Evolutionary conservation across 2,797 vertebrate species (phyloP).

Genomic region (Propithecus deckenii): DNA sequence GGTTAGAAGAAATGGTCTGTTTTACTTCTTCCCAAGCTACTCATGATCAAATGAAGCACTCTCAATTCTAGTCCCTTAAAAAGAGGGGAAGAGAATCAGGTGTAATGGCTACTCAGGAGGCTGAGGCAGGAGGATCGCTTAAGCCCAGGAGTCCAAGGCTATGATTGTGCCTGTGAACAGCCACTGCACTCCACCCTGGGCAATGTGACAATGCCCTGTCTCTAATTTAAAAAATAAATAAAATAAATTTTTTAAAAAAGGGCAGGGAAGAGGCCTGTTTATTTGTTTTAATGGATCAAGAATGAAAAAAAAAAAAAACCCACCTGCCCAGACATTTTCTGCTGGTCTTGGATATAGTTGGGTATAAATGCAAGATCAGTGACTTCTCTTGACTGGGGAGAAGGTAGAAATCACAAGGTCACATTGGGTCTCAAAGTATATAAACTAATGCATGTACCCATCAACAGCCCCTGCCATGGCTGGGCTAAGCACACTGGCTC

Average conservation of each 20-base stretch:
- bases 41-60: neutral
- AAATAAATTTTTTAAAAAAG: too few species aligned
- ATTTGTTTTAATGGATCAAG: neutral
- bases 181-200: too few species aligned
- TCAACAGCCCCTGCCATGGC: neutral
- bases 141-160: too few species aligned
- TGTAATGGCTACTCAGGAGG: too few species aligned
- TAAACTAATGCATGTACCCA: neutral
- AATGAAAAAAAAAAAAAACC: neutral
- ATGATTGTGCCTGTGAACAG: too few species aligned
- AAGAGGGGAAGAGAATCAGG: neutral
- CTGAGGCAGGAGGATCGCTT: too few species aligned
- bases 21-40: neutral
- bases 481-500: neutral
- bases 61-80: neutral
- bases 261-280: neutral
- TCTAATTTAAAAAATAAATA: too few species aligned
- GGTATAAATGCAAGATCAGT: neutral
- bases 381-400: neutral
- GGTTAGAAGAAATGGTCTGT: neutral
- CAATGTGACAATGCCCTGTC: too few species aligned
- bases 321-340: neutral
- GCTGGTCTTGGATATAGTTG: neutral
- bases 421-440: neutral
- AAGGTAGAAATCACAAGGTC: neutral